These are phyloP conservation scores for Enhydra lutris DNA, from an alignment of 2,113 vertebrate species.

Conservation along the genomic window DNA sequence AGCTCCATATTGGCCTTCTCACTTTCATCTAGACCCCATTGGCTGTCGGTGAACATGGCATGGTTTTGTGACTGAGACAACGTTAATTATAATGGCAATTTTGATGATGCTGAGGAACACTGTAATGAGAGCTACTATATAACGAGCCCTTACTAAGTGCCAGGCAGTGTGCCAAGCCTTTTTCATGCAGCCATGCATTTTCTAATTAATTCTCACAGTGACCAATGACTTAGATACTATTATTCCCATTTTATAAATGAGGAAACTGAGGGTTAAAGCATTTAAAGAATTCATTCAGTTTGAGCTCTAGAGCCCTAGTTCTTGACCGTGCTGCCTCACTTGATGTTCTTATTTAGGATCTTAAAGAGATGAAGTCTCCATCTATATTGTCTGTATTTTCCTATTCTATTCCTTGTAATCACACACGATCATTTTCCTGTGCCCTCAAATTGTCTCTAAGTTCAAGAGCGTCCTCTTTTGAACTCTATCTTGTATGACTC, in stretches of 20 bases:
- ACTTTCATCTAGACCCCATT: not conserved
- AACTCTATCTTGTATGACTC: not conserved
- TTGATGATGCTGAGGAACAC: not conserved
- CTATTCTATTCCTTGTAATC: not conserved
- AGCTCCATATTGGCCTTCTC: not conserved
- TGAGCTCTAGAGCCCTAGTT: not conserved
- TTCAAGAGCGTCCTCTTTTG: not conserved
- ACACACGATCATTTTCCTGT: not conserved
- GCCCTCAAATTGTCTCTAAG: not conserved
- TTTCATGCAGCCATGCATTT: not conserved
- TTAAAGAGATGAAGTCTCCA: not conserved
- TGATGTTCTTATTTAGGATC: not conserved
- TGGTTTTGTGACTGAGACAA: not conserved
- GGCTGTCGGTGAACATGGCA: not conserved
- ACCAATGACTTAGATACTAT: not conserved
- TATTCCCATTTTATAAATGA: not conserved
- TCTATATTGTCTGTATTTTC: not conserved
- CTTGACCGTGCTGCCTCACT: not conserved
- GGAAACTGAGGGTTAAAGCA: not conserved
- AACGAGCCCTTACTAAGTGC: not conserved
- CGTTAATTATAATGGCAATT: not conserved
- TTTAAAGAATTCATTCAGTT: not conserved
- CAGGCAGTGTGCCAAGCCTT: not conserved
- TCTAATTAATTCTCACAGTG: not conserved
- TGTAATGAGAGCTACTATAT: fast-evolving